A percentile compares a stretch with the other conserved stretches of the same genome.
Evolutionary conservation across 2,797 vertebrate species (phyloP).

Genomic region (Crocodylus rhombifer): DNA sequence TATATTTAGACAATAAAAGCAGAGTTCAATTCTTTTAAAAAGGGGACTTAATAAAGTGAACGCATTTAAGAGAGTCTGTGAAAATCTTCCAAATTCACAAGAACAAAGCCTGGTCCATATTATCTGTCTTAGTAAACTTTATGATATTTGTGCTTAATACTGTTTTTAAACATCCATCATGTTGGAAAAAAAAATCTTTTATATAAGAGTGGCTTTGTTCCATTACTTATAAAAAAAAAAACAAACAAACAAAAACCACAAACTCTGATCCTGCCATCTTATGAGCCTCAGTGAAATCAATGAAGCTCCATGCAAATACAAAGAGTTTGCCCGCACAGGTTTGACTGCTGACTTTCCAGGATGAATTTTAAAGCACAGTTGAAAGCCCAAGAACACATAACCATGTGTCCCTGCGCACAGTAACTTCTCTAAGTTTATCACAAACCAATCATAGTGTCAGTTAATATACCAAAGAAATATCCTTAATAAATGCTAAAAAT

Average conservation of each 20-base stretch:
- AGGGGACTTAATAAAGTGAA: background rate
- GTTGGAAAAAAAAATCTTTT: background rate
- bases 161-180: background rate
- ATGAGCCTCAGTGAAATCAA: background rate
- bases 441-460: slow-evolving; percentile 14
- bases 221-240: background rate
- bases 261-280: background rate
- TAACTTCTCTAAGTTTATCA: background rate
- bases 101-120: slow-evolving; percentile 38
- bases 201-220: background rate
- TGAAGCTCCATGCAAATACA: slow-evolving; percentile 1
- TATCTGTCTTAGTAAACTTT: slow-evolving; percentile 9
- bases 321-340: background rate
- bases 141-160: slow-evolving; percentile 12
- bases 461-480: background rate
- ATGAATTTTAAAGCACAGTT: slow-evolving; percentile 6
- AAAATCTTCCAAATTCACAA: background rate
- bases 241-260: background rate
- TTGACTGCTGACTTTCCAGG: slow-evolving; percentile 19
- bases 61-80: background rate
- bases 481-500: background rate
- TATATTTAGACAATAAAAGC: slow-evolving; percentile 18
- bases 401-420: background rate
- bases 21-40: background rate
- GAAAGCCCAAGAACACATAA: background rate